These are phyloP conservation scores for Tyrannus savana DNA, from an alignment of 2,113 vertebrate genomes.

Conservation along the genomic window DNA sequence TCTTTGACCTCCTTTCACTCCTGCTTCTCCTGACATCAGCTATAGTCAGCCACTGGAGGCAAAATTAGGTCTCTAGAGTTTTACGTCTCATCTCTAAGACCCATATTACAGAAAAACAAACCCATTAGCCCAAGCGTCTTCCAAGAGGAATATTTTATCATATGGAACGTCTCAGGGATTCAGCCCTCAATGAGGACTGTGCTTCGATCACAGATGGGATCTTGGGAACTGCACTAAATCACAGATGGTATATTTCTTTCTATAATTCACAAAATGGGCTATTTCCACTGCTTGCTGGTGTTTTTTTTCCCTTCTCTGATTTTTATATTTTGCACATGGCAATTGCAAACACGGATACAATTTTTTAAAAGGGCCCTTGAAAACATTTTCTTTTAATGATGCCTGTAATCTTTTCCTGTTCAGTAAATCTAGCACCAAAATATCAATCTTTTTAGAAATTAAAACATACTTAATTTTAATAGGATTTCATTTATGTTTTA, in stretches of 20 bases:
- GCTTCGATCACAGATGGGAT: slow-evolving; percentile 74
- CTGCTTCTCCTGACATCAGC: not conserved
- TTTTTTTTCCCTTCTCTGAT: not conserved
- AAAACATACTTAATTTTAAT: slow-evolving; percentile 74
- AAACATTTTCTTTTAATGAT: slow-evolving; percentile 69
- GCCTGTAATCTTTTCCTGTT: slow-evolving; percentile 64
- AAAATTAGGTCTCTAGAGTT: slow-evolving; percentile 1
- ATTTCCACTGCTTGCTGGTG: slow-evolving; percentile 61
- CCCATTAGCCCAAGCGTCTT: slow-evolving; percentile 26
- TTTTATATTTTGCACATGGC: slow-evolving; percentile 74
- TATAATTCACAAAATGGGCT: slow-evolving; percentile 75
- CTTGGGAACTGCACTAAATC: slow-evolving; percentile 71
- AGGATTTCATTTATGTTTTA: slow-evolving; percentile 71
- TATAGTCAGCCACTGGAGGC: not conserved
- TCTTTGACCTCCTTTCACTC: not conserved
- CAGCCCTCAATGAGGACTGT: slow-evolving; percentile 32
- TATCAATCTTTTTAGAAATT: slow-evolving; percentile 64
- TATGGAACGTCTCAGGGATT: slow-evolving; percentile 18
- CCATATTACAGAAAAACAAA: slow-evolving; percentile 27
- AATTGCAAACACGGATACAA: slow-evolving; percentile 52
- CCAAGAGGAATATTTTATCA: slow-evolving; percentile 58
- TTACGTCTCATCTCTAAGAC: slow-evolving; percentile 31
- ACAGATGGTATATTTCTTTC: slow-evolving; percentile 79
- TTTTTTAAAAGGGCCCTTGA: slow-evolving; percentile 30
- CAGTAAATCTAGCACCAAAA: slow-evolving; percentile 56